Conservation (phyloP, 2,113 vertebrate genomes). For the Mus musculus region GRCm39 chr11:92193001-92193500, state of each 20-base stretch:
- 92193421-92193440: slow-evolving; percentile 55
- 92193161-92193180: no score
- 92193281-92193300: neutral
- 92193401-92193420: slow-evolving; percentile 39
- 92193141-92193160: no score
- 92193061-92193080: no score
- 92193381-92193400: neutral
- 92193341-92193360: neutral
- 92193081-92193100: no score
- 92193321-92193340: neutral
- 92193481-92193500: slow-evolving; percentile 71
- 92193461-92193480: slow-evolving; percentile 56
- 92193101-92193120: no score
- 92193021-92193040: no score
- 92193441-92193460: slow-evolving; percentile 68
- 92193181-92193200: no score
- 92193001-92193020: no score
- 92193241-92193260: neutral
- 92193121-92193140: no score
- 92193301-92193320: neutral
- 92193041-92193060: no score
- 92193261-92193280: neutral
- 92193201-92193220: neutral
- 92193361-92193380: slow-evolving; percentile 9
- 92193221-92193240: neutral